These are phyloP conservation scores for Astropecten irregularis DNA, from an alignment of 53 echinoderm and acorn worm species.

Conservation along the genomic window DNA sequence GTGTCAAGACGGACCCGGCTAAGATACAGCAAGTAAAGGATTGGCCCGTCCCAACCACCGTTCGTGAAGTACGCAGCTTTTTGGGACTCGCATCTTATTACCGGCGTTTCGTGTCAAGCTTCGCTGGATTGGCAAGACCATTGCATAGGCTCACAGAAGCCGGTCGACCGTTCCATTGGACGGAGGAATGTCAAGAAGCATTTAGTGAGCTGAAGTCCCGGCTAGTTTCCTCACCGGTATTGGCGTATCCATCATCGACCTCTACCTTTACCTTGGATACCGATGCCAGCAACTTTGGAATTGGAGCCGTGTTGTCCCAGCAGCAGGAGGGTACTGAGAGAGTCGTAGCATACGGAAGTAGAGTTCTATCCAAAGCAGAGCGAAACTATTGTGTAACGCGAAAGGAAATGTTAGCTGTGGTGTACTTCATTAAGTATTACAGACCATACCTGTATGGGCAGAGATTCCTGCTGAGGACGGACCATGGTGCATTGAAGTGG, in stretches of 20 bases:
- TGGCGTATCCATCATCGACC: neutral
- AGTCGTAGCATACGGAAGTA: conserved; percentile 19
- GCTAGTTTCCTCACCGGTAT: neutral
- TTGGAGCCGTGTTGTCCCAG: conserved; percentile 27
- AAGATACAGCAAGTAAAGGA: conserved; percentile 5
- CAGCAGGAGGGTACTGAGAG: conserved; percentile 9
- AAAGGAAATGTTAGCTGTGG: conserved; percentile 18
- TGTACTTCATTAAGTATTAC: neutral
- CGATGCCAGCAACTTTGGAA: conserved; percentile 17
- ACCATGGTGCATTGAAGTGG: conserved; percentile 33
- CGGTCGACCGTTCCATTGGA: neutral
- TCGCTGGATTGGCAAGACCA: conserved; percentile 9
- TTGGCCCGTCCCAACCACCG: neutral
- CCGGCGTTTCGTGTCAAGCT: conserved; percentile 11
- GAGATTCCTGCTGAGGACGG: neutral
- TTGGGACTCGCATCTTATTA: conserved; percentile 34
- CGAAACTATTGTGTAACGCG: conserved; percentile 35
- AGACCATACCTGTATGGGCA: conserved; percentile 29
- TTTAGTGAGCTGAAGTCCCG: neutral
- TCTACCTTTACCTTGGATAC: conserved; percentile 9
- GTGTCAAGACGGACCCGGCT: conserved; percentile 29
- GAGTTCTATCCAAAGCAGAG: conserved; percentile 1
- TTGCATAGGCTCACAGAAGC: conserved; percentile 16
- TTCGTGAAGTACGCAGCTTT: conserved; percentile 24
- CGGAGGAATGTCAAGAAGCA: neutral